Percentiles rank a stretch among this genome's conserved stretches.
phyloP scores from a whole-genome alignment of 2,888 invertebrate genomes.

The Pseudanteris insignis region DNA sequence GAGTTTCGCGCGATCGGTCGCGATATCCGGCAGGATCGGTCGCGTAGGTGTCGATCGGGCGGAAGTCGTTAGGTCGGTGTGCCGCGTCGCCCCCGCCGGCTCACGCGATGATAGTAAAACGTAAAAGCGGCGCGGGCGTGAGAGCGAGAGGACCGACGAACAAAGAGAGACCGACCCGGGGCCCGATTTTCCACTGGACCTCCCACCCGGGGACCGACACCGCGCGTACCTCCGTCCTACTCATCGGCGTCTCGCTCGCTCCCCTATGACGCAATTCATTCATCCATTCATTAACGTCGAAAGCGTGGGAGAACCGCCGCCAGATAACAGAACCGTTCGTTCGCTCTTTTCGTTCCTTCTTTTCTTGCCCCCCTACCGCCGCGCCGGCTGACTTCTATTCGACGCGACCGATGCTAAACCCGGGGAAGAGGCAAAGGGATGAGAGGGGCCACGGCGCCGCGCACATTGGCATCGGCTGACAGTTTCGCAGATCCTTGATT shows the following conservation, averaged over 20 bases:
- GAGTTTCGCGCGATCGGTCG: constrained; percentile 13
- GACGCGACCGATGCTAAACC: not conserved
- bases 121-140: constrained; percentile 9
- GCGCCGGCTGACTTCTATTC: not conserved
- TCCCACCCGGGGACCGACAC: constrained; percentile 9
- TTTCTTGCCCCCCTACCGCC: constrained; percentile 1
- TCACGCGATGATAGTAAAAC: no score
- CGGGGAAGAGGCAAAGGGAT: no score
- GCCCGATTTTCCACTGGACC: constrained; percentile 13
- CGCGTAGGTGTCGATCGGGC: constrained; percentile 26
- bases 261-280: constrained; percentile 62
- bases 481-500: constrained; percentile 23
- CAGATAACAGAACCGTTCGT: constrained; percentile 37
- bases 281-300: constrained; percentile 57
- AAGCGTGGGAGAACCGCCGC: constrained; percentile 53
- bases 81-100: constrained; percentile 34
- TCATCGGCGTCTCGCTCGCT: constrained; percentile 37
- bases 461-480: constrained; percentile 24
- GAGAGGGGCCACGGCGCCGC: constrained; percentile 7
- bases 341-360: constrained; percentile 10
- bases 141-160: no score
- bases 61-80: constrained; percentile 37
- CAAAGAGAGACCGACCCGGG: not conserved
- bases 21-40: constrained; percentile 16
- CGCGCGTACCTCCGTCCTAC: constrained; percentile 12